Evolutionary conservation across 2,113 vertebrate species (phyloP), one percentile per base, ranked within the genome.

Genomic region (Chaetodon trifascialis): DNA sequence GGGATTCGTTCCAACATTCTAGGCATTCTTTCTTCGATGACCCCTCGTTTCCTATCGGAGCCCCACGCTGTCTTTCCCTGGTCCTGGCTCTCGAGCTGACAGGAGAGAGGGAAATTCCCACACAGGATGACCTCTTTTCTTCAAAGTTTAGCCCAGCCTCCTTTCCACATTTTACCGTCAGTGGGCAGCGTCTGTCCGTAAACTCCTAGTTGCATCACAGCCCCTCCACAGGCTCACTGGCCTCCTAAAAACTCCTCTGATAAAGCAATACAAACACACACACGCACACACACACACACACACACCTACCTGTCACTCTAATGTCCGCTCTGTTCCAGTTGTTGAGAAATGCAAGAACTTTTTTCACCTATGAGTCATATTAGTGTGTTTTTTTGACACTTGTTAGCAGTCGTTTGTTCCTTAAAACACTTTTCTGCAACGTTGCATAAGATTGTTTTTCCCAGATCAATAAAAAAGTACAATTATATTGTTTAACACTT

Each of bases 161-260:
- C 81, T 91, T 74, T 93, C 83, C 81, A 21, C 87, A 74, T 88
- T 91, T 96, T 95, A 95, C 95, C 92, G 95, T 93, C 94, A 95
- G 79, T 91, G 93, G 89, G 92, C 89, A 85, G 93, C 86, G 92
- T 85, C 87, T 94, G 91, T 94, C 93, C 69, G 93, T 95, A 95
- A 96, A 91, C 51, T 86, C 74, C 82, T 67, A 0, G 36, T 95
- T 96, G 93, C 94, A 92, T 94, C 94, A 96, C 54, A 63, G 54
- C 70, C 84, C 54, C 74, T 85, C 65, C 80, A 23, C 70, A 88
- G 76, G 81, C 83, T 80, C 73, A 86, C 59, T 70, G 86, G 78
- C 79, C 90, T 86, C 85, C 80, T 76, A 63, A 86, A 85, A 91
- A 84, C 84, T 86, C 83, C 83, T 76, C 68, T 79, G 73, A 90